Conservation (phyloP, 2,888 invertebrate species). For the Nephrotoma appendiculata region DNA sequence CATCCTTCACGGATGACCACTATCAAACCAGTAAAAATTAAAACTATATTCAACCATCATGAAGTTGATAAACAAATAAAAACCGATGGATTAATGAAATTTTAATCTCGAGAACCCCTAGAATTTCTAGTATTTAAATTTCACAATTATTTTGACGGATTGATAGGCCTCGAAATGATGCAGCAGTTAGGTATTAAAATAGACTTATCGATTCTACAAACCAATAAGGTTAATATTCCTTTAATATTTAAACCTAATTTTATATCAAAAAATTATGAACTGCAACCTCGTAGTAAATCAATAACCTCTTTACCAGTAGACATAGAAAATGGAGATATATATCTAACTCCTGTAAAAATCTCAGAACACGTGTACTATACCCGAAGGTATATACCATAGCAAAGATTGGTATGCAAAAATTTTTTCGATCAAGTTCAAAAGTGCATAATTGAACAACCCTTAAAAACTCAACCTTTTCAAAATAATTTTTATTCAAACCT, state of each 20-base stretch:
- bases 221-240: constrained; percentile 3
- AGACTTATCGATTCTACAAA: constrained; percentile 10
- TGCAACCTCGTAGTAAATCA: constrained; percentile 6
- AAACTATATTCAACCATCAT: too few species aligned
- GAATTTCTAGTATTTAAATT: not conserved
- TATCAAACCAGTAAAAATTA: too few species aligned
- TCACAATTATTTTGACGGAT: too few species aligned
- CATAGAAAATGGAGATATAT: too few species aligned
- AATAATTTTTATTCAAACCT: not conserved
- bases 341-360: constrained; percentile 5
- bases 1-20: too few species aligned
- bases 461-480: constrained; percentile 3
- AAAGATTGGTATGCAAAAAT: constrained; percentile 8
- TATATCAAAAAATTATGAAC: constrained; percentile 9
- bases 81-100: too few species aligned
- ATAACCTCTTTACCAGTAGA: not conserved
- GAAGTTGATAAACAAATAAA: too few species aligned
- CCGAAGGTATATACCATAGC: constrained; percentile 10
- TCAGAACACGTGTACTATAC: constrained; percentile 9
- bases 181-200: constrained; percentile 10
- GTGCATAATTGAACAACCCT: constrained; percentile 10
- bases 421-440: constrained; percentile 2
- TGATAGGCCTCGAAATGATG: too few species aligned
- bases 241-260: constrained; percentile 9
- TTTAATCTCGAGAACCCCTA: too few species aligned